Conservation (phyloP, 2,113 vertebrate species). For the Polypterus senegalus region DNA sequence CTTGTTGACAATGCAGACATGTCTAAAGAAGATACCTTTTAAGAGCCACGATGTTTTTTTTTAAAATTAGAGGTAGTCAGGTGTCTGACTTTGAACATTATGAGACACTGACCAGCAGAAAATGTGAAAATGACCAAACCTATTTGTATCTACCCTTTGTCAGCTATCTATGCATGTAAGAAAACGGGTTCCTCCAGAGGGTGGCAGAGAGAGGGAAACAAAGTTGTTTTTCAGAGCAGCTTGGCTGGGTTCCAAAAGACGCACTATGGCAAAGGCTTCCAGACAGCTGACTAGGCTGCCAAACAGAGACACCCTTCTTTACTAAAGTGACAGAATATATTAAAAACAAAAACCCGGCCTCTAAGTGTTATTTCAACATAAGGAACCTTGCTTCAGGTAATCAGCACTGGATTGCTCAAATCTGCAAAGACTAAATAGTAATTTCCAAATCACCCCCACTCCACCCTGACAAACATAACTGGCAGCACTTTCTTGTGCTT, state of each 20-base stretch:
- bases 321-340: slow-evolving; percentile 27
- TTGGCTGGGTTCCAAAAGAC: slow-evolving; percentile 4
- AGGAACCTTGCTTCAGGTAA: background rate
- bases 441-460: no score
- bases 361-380: slow-evolving; percentile 26
- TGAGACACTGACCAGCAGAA: no score
- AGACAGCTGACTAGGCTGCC: slow-evolving; percentile 3
- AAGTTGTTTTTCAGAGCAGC: background rate
- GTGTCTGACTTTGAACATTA: no score
- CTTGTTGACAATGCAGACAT: no score
- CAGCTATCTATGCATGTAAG: background rate
- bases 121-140: no score
- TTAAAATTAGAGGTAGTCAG: no score
- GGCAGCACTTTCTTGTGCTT: no score
- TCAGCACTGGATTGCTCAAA: background rate
- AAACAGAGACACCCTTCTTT: slow-evolving; percentile 17
- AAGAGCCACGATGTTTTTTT: no score
- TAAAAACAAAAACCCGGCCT: slow-evolving; percentile 30
- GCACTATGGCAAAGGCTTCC: slow-evolving; percentile 3
- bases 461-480: no score
- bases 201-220: background rate
- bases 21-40: no score
- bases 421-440: no score
- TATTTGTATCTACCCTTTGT: background rate
- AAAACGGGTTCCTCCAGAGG: slow-evolving; percentile 2